Conservation (phyloP, 2,888 invertebrate genomes). For the Minunthozetes semirufus region DNA sequence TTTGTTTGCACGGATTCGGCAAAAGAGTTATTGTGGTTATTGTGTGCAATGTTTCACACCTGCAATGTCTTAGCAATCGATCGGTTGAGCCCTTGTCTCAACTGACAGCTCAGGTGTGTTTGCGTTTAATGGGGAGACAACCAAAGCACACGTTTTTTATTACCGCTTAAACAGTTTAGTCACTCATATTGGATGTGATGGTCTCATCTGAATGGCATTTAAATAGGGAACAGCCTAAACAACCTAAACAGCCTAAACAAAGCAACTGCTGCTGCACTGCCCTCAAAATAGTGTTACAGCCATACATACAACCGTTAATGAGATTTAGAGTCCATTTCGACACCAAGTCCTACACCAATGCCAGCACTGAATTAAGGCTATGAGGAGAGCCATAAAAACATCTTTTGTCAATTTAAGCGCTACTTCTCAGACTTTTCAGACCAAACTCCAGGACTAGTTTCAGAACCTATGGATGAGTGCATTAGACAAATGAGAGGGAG, state of each 20-base stretch:
- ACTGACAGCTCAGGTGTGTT: constrained; percentile 2
- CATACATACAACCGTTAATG: neutral
- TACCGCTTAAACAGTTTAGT: neutral
- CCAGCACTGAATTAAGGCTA: neutral
- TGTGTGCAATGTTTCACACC: neutral
- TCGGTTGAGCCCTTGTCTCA: neutral
- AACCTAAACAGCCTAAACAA: neutral
- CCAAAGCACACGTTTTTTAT: constrained; percentile 1
- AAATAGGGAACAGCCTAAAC: neutral
- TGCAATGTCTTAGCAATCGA: neutral
- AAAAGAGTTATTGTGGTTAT: too few relatives aligned
- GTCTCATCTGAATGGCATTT: constrained; percentile 8
- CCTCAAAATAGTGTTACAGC: neutral
- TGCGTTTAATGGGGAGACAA: neutral
- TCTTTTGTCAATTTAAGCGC: constrained; percentile 8
- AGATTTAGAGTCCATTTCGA: neutral
- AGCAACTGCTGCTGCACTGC: neutral
- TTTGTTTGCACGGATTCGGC: too few relatives aligned
- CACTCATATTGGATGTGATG: neutral
- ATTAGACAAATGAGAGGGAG: constrained; percentile 12
- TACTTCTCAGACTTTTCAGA: neutral
- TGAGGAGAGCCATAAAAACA: neutral
- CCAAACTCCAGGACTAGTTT: neutral
- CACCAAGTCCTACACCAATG: neutral
- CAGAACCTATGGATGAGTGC: neutral